Base-by-base conservation (phyloP, 2,797 vertebrate species). In the Tinamus major region DNA sequence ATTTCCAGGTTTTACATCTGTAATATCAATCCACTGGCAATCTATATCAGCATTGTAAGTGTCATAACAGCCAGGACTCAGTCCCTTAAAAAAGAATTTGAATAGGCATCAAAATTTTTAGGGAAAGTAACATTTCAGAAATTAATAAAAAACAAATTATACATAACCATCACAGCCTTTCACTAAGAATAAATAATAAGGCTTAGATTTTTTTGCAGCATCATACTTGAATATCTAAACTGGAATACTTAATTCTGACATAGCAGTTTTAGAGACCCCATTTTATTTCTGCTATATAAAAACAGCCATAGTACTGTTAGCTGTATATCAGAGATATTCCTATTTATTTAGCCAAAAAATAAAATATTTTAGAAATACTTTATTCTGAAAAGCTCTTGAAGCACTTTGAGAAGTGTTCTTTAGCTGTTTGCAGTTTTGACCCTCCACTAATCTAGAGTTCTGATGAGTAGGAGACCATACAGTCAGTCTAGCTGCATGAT, bases 21-120 rank as follows among this genome's bases (percentile, higher is more conserved):
- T 99, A 95, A 99, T 99, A 96, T 99, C 99, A 92, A 99, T 99
- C 99, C 99, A 99, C 71, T 99, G 99, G 96, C 99, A 99, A 97
- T 99, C 99, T 84, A 99, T 99, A 96, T 99, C 99, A 74, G 99
- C 99, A 56, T 99, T 99, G 90, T 99, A 99, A 62, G 99, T 99
- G 92, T 99, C 99, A 0, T 99, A 99, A 96, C 99, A 99, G 82
- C 99, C 99, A 78, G 99, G 99, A 85, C 99, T 99, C 97, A 99
- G 96, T 51, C 99, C 99, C 99, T 96, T 99, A 93, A 92, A 97
- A 90, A 62, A 8, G 1, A 74, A 90, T 48, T 58, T 46, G 85
- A 29, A 79, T 53, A 58, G 21, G 41, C 74, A 59, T 75, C 48
- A 72, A 62, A 89, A 42, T 26, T 24, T 61, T 51, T 42, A 77